These are phyloP conservation scores for Heteromormyrus szaboi DNA, from an alignment of 2,797 vertebrate genomes.

Conservation along the genomic window DNA sequence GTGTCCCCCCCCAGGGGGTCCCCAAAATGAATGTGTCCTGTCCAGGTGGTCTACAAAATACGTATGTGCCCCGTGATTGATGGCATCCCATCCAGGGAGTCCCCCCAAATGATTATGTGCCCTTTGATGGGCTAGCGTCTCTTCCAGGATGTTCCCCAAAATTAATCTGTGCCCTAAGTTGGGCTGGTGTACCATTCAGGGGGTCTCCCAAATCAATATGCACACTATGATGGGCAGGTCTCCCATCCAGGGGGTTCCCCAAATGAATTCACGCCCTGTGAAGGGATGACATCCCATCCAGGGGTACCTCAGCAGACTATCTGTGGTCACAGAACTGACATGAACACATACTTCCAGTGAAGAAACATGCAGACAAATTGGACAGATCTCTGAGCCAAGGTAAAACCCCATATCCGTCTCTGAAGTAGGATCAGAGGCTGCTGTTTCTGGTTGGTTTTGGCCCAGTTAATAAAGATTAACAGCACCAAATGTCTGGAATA, in stretches of 20 bases:
- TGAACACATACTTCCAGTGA: neutral
- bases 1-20: neutral
- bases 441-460: slow-evolving; percentile 62
- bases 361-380: neutral
- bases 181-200: too few relatives aligned
- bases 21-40: neutral
- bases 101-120: neutral
- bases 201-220: neutral
- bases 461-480: slow-evolving; percentile 36
- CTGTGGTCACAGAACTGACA: neutral
- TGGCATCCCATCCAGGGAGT: neutral
- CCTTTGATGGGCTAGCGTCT: neutral
- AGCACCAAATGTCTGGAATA: slow-evolving; percentile 29
- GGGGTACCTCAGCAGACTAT: neutral
- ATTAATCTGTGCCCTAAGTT: neutral
- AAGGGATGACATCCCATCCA: neutral
- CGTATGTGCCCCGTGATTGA: neutral
- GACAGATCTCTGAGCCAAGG: slow-evolving; percentile 53
- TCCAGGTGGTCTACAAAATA: neutral
- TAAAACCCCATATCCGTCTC: slow-evolving; percentile 66
- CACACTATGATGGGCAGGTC: neutral
- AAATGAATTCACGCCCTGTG: neutral
- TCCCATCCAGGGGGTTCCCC: neutral
- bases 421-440: slow-evolving; percentile 57
- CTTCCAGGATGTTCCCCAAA: neutral